Percentiles rank a stretch among this genome's conserved stretches.
Conservation (phyloP, 2,888 invertebrate genomes). For the Drosophila peninsularis region DNA sequence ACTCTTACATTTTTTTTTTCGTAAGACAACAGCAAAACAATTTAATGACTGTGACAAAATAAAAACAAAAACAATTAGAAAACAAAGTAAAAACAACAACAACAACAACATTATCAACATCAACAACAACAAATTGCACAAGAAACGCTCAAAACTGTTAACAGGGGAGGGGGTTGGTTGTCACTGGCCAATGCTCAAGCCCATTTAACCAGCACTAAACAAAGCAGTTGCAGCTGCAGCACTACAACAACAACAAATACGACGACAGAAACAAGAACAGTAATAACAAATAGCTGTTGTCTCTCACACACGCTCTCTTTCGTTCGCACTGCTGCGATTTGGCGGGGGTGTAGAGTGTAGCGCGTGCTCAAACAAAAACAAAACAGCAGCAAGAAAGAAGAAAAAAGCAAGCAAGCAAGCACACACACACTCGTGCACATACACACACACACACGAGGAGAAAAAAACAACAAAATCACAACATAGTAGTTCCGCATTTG, state of each 20-base stretch:
- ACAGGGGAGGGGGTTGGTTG: constrained; percentile 31
- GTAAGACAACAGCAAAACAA: constrained; percentile 15
- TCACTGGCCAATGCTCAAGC: constrained; percentile 29
- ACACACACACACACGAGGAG: background rate
- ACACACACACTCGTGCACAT: background rate
- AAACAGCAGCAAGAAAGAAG: constrained; percentile 8
- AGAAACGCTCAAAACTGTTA: constrained; percentile 26
- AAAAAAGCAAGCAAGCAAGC: background rate
- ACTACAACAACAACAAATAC: background rate
- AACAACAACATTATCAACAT: constrained; percentile 10
- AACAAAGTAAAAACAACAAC: constrained; percentile 16
- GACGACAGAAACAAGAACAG: constrained; percentile 5
- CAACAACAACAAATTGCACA: constrained; percentile 21
- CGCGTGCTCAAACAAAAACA: constrained; percentile 42
- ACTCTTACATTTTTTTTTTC: background rate
- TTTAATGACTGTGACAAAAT: constrained; percentile 34
- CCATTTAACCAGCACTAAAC: constrained; percentile 20
- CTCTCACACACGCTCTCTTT: background rate
- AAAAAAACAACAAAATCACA: constrained; percentile 25
- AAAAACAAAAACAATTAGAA: background rate
- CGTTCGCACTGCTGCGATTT: constrained; percentile 17
- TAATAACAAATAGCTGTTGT: constrained; percentile 7
- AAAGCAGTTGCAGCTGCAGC: constrained; percentile 11
- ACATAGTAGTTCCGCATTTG: constrained; percentile 47
- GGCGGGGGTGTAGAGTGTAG: constrained; percentile 36